phyloP scores from a whole-genome alignment of 1,140 invertebrate genomes.

The Drosophila ogumai region DNA sequence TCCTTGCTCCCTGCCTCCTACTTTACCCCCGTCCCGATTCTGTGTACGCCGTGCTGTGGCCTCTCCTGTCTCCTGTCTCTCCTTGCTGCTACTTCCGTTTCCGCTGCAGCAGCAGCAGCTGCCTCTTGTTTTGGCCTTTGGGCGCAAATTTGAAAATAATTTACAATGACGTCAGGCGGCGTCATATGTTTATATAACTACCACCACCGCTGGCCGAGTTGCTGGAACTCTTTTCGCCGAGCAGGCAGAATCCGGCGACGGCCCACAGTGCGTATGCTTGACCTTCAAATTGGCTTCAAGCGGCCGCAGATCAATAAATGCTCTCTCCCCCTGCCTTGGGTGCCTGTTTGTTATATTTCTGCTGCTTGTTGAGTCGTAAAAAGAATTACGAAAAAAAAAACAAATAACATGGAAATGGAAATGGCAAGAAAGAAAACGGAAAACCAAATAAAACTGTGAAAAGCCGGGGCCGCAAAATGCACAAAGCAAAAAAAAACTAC shows the following conservation, averaged over 20 bases:
- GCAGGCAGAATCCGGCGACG: slow-evolving; percentile 1
- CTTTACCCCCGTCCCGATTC: not conserved
- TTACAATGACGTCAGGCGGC: slow-evolving; percentile 69
- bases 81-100: slow-evolving; percentile 69
- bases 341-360: slow-evolving; percentile 52
- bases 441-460: slow-evolving; percentile 61
- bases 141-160: slow-evolving; percentile 81
- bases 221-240: not conserved
- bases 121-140: slow-evolving; percentile 63
- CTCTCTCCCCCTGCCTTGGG: slow-evolving; percentile 10
- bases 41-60: slow-evolving; percentile 65
- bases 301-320: slow-evolving; percentile 71
- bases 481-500: slow-evolving; percentile 19
- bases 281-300: slow-evolving; percentile 76
- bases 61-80: slow-evolving; percentile 42
- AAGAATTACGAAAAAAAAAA: slow-evolving; percentile 67
- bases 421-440: slow-evolving; percentile 22
- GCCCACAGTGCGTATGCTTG: slow-evolving; percentile 71
- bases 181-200: slow-evolving; percentile 67
- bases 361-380: slow-evolving; percentile 81
- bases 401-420: slow-evolving; percentile 54
- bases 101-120: slow-evolving; percentile 47
- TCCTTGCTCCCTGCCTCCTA: too few species aligned
- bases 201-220: too few species aligned
- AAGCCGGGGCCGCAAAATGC: slow-evolving; percentile 54